Base-by-base conservation (phyloP, 35 echinoderm and acorn worm genomes). In the Ophiothrix spiculata region DNA sequence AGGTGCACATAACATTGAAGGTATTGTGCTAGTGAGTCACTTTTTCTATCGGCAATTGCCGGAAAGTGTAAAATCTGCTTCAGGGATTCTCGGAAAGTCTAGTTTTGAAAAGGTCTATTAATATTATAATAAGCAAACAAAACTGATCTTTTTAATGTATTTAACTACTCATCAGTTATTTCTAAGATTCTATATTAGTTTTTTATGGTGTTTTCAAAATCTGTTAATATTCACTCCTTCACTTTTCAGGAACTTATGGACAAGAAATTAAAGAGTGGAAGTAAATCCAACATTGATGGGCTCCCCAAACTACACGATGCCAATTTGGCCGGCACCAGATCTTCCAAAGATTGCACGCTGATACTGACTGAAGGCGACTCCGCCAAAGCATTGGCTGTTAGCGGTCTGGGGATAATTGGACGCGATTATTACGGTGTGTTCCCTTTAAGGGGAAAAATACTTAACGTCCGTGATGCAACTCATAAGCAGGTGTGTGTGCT, bases 291-390 rank as follows among this genome's bases (percentile, higher is more conserved):
- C 75, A 60, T 94, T 75, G 90, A 85, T 39, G 92, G 92, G 10
- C 89, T 94, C 40, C 92, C 92, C 39, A 94, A 94, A 63, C 87
- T 94, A 36, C 87, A 94, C 84, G 92, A 94, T 64, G 92, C 92
- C 32, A 94, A 94, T 56, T 79, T 90, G 36, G 92, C 92, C 4
- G 92, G 92, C 12, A 84, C 81, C 14, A 88, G 77, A 28, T 31
- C 79, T 46, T 94, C 92, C 1, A 37, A 32, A 11, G 81, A 94
- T 15, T 94, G 92, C 32, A 94, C 92, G 32, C 87, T 94, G 25
- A 94, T 94, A 40, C 87, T n/a, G n/a, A n/a, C n/a, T n/a, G n/a
- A n/a, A n/a, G n/a, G n/a, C n/a, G n/a, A n/a, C n/a, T n/a, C n/a
- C 38, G 92, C 92, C 92, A 94, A 94, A 69, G 79, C 92, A 32